These are phyloP conservation scores for Galemys pyrenaicus DNA, from an alignment of 2,113 vertebrate genomes.

Conservation along the genomic window DNA sequence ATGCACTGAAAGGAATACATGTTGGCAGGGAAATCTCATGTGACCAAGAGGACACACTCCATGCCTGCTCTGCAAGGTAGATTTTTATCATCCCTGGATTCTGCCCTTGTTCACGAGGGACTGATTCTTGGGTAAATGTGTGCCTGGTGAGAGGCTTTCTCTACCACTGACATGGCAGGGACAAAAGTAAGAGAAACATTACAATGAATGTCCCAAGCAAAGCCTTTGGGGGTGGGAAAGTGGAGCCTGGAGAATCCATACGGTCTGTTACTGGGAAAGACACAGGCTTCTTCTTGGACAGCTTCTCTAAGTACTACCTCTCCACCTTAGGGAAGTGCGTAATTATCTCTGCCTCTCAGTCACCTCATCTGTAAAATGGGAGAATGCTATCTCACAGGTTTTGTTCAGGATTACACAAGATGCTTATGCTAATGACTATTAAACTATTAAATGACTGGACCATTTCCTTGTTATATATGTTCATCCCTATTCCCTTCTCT, in stretches of 20 bases:
- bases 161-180: background rate
- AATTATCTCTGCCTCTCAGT: background rate
- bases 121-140: background rate
- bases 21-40: background rate
- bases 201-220: background rate
- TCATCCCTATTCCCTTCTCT: background rate
- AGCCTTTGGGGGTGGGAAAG: background rate
- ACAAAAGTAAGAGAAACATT: background rate
- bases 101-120: background rate
- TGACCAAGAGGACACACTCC: accelerated
- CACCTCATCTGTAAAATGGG: background rate
- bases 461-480: background rate
- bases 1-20: no score
- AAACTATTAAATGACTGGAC: background rate
- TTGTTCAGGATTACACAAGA: background rate
- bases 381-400: background rate
- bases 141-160: background rate
- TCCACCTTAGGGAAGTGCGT: background rate
- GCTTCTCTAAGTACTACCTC: background rate
- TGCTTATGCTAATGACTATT: background rate
- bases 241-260: background rate
- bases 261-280: background rate
- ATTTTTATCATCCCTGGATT: background rate
- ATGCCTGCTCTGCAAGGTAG: background rate
- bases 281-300: background rate